phyloP scores from a whole-genome alignment of 1,140 invertebrate species.

The Drosophila lacertosa region DNA sequence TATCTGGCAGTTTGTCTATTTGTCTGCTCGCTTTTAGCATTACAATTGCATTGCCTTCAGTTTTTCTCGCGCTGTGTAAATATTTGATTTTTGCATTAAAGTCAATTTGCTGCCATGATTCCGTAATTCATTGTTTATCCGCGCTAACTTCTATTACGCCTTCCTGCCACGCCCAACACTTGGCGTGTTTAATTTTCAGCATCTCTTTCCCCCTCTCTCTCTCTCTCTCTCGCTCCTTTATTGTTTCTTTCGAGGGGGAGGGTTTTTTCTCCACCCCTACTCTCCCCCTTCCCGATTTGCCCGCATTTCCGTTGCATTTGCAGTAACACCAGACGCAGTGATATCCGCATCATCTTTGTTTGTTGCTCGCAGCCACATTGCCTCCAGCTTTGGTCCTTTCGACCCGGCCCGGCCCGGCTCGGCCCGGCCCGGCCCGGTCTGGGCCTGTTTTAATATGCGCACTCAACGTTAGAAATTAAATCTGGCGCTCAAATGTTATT shows the following conservation, averaged over 20 bases:
- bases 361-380: constrained; percentile 56
- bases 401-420: not conserved
- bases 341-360: constrained; percentile 81
- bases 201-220: constrained; percentile 16
- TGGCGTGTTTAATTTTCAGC: constrained; percentile 55
- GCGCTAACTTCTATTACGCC: constrained; percentile 79
- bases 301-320: constrained; percentile 76
- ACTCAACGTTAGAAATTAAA: constrained; percentile 83
- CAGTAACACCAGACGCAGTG: constrained; percentile 52
- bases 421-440: constrained; percentile 8
- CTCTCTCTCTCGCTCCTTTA: constrained; percentile 34
- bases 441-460: constrained; percentile 77
- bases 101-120: constrained; percentile 83
- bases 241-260: constrained; percentile 69
- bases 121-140: constrained; percentile 82
- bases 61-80: constrained; percentile 72
- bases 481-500: constrained; percentile 82
- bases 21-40: constrained; percentile 35
- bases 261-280: too few species aligned
- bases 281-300: constrained; percentile 23
- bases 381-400: constrained; percentile 14
- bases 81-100: constrained; percentile 83
- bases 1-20: constrained; percentile 10
- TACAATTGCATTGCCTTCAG: constrained; percentile 62
- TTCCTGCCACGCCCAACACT: constrained; percentile 46